A percentile compares a stretch with the other conserved stretches of the same genome.
Conservation (phyloP, 2,113 vertebrate genomes). For the Caretta caretta region DNA sequence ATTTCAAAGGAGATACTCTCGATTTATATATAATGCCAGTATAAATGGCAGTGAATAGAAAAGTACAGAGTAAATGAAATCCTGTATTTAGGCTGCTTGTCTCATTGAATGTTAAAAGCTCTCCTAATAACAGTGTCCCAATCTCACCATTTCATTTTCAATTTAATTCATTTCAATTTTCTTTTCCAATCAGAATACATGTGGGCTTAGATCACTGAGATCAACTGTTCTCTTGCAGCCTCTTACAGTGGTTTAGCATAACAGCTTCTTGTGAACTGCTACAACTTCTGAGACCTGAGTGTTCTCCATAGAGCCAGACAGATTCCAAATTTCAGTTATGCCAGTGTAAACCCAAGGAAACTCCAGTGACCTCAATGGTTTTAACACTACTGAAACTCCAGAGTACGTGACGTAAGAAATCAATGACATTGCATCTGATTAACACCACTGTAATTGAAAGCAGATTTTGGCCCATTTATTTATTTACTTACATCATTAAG, state of each 20-base stretch:
- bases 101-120: neutral
- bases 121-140: neutral
- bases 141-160: neutral
- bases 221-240: neutral
- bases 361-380: conserved; percentile 4
- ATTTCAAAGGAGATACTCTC: neutral
- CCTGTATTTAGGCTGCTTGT: conserved; percentile 17
- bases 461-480: conserved; percentile 58
- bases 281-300: neutral
- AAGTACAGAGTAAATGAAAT: neutral
- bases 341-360: conserved; percentile 53
- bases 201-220: fast-evolving
- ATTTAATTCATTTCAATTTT: neutral
- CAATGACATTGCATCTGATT: conserved; percentile 41
- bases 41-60: neutral
- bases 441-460: conserved; percentile 12
- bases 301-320: neutral
- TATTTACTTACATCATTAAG: conserved; percentile 52
- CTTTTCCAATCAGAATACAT: neutral
- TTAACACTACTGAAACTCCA: conserved; percentile 7
- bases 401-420: conserved; percentile 57
- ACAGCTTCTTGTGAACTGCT: neutral
- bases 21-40: neutral
- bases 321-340: conserved; percentile 4
- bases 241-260: neutral